phyloP scores from a whole-genome alignment of 2,797 vertebrate species.

The Gymnoscopelus microlampas region DNA sequence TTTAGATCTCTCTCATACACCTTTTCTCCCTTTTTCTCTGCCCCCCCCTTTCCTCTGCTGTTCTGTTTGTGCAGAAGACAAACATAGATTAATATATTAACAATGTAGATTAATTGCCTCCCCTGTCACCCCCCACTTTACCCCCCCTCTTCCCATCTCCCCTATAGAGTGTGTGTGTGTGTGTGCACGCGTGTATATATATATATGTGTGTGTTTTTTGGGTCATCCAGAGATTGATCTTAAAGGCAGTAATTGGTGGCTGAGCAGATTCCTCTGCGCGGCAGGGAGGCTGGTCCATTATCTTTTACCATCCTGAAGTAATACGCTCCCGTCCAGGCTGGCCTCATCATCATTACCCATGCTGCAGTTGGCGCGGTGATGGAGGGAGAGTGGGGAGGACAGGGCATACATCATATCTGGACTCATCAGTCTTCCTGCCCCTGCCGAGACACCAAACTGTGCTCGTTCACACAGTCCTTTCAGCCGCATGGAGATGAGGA shows the following conservation, averaged over 20 bases:
- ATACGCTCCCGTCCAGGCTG: slow-evolving; percentile 68
- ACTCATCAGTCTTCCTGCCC: slow-evolving; percentile 75
- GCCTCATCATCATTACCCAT: slow-evolving; percentile 78
- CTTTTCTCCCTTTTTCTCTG: slow-evolving; percentile 20
- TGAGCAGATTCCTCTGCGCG: slow-evolving; percentile 70
- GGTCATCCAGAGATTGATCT: slow-evolving; percentile 76
- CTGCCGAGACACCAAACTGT: slow-evolving; percentile 68
- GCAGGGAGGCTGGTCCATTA: slow-evolving; percentile 77
- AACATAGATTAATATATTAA: slow-evolving; percentile 58
- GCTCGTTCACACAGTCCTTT: slow-evolving; percentile 62
- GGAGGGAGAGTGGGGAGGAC: slow-evolving; percentile 70
- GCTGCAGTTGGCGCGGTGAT: slow-evolving; percentile 69
- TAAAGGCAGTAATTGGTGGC: slow-evolving; percentile 78
- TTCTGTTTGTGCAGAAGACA: slow-evolving; percentile 23
- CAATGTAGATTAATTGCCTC: slow-evolving; percentile 58
- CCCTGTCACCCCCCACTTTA: slow-evolving; percentile 29
- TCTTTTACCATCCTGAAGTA: slow-evolving; percentile 71
- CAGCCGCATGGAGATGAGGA: slow-evolving; percentile 66
- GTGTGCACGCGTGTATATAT: not conserved
- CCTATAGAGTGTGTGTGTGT: slow-evolving; percentile 31
- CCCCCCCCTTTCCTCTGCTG: not conserved
- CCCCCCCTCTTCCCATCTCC: slow-evolving; percentile 23
- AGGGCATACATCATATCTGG: slow-evolving; percentile 77
- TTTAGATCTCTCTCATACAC: slow-evolving; percentile 6
- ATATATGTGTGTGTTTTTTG: slow-evolving; percentile 54